Evolutionary conservation across 2,797 vertebrate genomes (phyloP), one percentile per base, ranked within the genome.

Genomic region (Setipinna tenuifilis): DNA sequence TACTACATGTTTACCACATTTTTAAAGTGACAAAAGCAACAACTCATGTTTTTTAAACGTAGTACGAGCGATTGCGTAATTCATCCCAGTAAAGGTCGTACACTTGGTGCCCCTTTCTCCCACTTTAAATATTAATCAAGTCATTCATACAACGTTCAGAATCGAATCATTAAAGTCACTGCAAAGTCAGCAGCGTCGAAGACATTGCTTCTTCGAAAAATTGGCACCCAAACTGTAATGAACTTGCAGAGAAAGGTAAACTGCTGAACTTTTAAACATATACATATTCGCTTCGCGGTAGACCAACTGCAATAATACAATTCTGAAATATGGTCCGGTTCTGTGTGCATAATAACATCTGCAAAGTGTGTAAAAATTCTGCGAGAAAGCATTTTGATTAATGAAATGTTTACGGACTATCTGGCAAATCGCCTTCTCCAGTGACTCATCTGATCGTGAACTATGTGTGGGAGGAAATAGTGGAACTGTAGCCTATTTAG

Each of bases 361-460:
- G 68, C 31, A 41, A 35, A 35, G 16, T 28, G 25, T 14, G 10
- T 2, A 14, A 68, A 31, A 31, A 68, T 19, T 41, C 6, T 17
- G 17, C 31, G 28, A 3, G 14, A 21, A 14, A 35, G 3, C 68
- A 75, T 75, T 75, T 6, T 2, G 31, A 21, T 14, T 11, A 31
- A 41, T 41, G 12, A 75, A 71, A 75, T 75, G 68, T 75, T 75
- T 75, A 35, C 31, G 31, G 68, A 35, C 68, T 16, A 75, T 88
- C 86, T 91, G 90, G 89, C 89, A 84, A 2, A 19, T 54, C 82
- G 87, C 89, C 89, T 82, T 82, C 19, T 46, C 86, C 87, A 23
- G 90, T 94, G 94, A 94, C 89, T 94, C 93, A 93, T 90, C 88
- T 82, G 83, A 84, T 78, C 68, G 12, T 25, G 65, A 14, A 82